Percentiles rank a stretch among this genome's conserved stretches.
Conservation (phyloP, 2,797 vertebrate species). For the Typhlichthys subterraneus region DNA sequence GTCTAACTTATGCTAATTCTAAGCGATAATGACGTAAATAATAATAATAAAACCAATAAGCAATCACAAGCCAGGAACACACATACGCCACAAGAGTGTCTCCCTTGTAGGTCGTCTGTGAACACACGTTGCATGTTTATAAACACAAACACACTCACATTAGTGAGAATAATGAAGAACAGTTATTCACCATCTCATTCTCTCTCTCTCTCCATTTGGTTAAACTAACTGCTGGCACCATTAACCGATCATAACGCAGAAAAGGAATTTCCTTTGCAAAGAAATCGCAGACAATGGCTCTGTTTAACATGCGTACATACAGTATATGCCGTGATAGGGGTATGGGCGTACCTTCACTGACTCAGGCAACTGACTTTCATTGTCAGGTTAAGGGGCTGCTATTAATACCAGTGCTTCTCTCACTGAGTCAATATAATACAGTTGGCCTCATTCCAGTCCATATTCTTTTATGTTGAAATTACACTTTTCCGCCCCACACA, state of each 20-base stretch:
- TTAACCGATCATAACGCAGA: constrained; percentile 25
- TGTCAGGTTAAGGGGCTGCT: constrained; percentile 15
- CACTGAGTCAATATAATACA: constrained; percentile 43
- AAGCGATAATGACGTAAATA: too few species aligned
- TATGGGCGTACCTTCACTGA: too few species aligned
- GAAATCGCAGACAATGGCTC: constrained; percentile 24
- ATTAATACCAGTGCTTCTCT: constrained; percentile 17
- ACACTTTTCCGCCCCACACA: too few species aligned
- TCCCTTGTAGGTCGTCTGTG: too few species aligned
- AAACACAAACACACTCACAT: too few species aligned
- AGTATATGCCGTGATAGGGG: constrained; percentile 3
- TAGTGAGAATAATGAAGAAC: too few species aligned
- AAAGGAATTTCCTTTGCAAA: constrained; percentile 49
- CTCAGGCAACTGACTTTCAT: constrained; percentile 1
- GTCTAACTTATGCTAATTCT: too few species aligned
- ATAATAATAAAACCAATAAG: too few species aligned
- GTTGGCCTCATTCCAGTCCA: constrained; percentile 42
- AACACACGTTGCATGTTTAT: too few species aligned
- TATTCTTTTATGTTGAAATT: constrained; percentile 26
- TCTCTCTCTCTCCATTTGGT: not conserved
- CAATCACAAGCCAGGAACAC: too few species aligned
- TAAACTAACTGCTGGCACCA: not conserved
- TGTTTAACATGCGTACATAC: constrained; percentile 10
- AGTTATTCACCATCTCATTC: too few species aligned
- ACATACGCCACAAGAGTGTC: too few species aligned